These are phyloP conservation scores for Poecilia velifera DNA, from an alignment of 2,797 vertebrate species.

Conservation along the genomic window DNA sequence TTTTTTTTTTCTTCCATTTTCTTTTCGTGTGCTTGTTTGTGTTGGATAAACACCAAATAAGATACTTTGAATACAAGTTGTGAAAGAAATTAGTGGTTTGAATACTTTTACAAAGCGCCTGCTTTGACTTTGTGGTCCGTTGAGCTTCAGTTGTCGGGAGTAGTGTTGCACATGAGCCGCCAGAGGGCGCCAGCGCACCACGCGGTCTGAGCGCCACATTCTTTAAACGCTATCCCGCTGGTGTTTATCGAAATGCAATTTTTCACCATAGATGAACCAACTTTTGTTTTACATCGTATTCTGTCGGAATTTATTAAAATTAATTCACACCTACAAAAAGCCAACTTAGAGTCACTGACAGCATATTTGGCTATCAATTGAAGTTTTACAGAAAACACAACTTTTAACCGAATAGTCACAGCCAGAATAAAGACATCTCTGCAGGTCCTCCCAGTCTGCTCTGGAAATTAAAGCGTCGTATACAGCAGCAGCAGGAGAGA, in stretches of 20 bases:
- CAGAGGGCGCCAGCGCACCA: constrained; percentile 43
- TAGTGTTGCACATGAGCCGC: constrained; percentile 34
- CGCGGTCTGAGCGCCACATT: constrained; percentile 1
- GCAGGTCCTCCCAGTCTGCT: constrained; percentile 19
- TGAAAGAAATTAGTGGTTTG: not conserved
- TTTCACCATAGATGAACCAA: too few species aligned
- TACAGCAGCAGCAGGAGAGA: constrained; percentile 25
- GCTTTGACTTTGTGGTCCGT: constrained; percentile 37
- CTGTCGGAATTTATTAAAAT: not conserved
- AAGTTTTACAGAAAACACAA: not conserved
- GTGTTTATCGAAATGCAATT: not conserved
- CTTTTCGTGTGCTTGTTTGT: not conserved
- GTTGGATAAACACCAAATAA: not conserved
- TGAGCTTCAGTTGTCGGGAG: constrained; percentile 36
- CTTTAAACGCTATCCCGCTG: not conserved
- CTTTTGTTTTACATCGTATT: not conserved
- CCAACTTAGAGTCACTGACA: not conserved
- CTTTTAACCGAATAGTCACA: not conserved
- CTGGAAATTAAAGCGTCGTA: constrained; percentile 12
- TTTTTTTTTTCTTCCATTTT: not conserved
- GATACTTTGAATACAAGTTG: not conserved
- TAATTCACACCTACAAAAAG: constrained; percentile 2
- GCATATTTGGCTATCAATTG: too few species aligned
- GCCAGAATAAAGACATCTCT: not conserved
- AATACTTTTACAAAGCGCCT: not conserved